Base-by-base conservation (phyloP, 1,140 invertebrate genomes). In the Pararge aegeria region DNA sequence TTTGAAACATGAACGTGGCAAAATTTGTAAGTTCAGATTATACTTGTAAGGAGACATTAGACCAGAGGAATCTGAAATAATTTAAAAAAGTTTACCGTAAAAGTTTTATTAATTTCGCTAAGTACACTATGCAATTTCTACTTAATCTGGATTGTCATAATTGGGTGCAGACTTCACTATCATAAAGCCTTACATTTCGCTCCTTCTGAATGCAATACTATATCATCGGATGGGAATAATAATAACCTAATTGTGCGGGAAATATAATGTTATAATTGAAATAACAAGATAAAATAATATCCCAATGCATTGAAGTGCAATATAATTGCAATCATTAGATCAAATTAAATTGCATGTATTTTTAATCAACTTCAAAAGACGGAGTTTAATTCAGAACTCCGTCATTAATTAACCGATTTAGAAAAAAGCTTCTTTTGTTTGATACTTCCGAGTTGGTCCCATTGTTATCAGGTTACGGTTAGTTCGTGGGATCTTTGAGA, bases 91-190 rank as follows among this genome's bases (percentile, higher is more conserved):
- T 21, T 49, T 29, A 27, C 18, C 46, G 44, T 21, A 21, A 27
- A 27, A 27, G 16, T 13, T 16, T 18, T 27, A n/a, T 53, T 53
- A 53, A 53, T 53, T 55, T 19, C 27, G 27, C 24, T 55, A 56
- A 49, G 44, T 50, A 50, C 18, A 61, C 42, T 61, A 40, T 61
- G 44, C 53, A 55, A 57, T 19, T 46, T 34, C 16, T n/a, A 46
- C 30, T 34, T 50, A 48, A 61, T 61, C 48, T 50, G 46, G 20
- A 61, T 61, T 62, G 56, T 51, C 37, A 55, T 62, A 56, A 19
- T 44, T 62, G 48, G 54, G 34, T 46, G 60, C 60, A 46, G 54
- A 51, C 60, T 62, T 62, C 60, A 62, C 56, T 62, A 62, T 46
- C 60, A 62, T 62, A 62, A 51, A 38, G 12, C 54, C 60, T 62